These are phyloP conservation scores for Halcyon smyrnensis DNA, from an alignment of 2,797 vertebrate genomes.

Conservation along the genomic window DNA sequence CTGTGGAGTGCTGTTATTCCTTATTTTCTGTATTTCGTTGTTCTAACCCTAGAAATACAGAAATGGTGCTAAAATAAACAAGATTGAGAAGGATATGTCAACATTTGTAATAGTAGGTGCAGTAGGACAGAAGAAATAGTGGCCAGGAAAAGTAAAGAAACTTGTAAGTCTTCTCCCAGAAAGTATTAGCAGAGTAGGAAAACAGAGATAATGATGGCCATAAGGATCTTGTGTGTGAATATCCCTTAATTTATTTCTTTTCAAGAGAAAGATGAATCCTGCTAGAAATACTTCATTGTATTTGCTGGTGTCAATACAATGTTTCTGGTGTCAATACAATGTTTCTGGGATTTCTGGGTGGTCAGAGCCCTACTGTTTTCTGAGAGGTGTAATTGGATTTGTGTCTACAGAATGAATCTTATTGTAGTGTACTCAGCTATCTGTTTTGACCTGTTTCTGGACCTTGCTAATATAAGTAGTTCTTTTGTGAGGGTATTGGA, in stretches of 20 bases:
- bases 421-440: background rate
- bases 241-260: background rate
- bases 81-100: background rate
- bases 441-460: background rate
- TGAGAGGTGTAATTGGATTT: background rate
- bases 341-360: too few species aligned
- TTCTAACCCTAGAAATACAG: background rate
- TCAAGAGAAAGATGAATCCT: background rate
- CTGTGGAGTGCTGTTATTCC: background rate
- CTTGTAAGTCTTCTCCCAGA: background rate
- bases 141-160: background rate
- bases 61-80: background rate
- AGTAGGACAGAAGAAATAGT: background rate
- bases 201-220: background rate
- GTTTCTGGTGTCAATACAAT: too few species aligned
- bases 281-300: background rate
- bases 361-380: background rate
- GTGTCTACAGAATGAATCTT: background rate
- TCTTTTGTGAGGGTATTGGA: background rate
- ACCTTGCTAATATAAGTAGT: background rate
- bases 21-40: slow-evolving; percentile 13
- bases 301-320: background rate
- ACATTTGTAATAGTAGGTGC: background rate
- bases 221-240: background rate
- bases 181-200: background rate